Conservation (phyloP, 2,113 vertebrate species). For the Collichthys lucidus region DNA sequence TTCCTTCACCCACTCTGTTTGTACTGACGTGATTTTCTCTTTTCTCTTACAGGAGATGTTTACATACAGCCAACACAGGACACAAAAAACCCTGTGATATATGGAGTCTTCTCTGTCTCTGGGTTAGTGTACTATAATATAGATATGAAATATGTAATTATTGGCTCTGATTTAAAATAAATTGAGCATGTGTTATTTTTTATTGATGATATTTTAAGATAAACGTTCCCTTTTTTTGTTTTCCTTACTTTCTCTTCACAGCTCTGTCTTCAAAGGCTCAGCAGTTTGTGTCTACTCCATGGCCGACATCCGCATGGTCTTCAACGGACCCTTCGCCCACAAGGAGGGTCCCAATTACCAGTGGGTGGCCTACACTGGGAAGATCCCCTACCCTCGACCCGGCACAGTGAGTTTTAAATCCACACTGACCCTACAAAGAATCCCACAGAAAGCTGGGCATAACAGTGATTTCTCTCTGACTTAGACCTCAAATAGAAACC, state of each 20-base stretch:
- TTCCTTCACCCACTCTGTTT: constrained; percentile 40
- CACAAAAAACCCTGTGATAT: constrained; percentile 95
- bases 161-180: neutral
- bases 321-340: constrained; percentile 98
- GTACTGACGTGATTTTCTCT: constrained; percentile 53
- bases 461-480: constrained; percentile 24
- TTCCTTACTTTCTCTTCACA: constrained; percentile 61
- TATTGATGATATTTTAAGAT: neutral
- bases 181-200: neutral
- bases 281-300: constrained; percentile 98
- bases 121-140: constrained; percentile 85
- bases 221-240: neutral
- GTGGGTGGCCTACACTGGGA: constrained; percentile 97
- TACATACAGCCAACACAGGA: constrained; percentile 98
- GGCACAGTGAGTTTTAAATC: constrained; percentile 89
- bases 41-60: constrained; percentile 90
- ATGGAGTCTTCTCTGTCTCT: constrained; percentile 94
- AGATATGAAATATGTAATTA: neutral
- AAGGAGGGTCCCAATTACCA: constrained; percentile 99
- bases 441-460: constrained; percentile 36
- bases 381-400: constrained; percentile 97
- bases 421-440: constrained; percentile 25
- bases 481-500: constrained; percentile 45
- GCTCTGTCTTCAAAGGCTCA: constrained; percentile 97
- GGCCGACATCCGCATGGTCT: constrained; percentile 98